These are phyloP conservation scores for Ciona savignyi DNA, from an alignment of 23 tunicate species.

Conservation along the genomic window DNA sequence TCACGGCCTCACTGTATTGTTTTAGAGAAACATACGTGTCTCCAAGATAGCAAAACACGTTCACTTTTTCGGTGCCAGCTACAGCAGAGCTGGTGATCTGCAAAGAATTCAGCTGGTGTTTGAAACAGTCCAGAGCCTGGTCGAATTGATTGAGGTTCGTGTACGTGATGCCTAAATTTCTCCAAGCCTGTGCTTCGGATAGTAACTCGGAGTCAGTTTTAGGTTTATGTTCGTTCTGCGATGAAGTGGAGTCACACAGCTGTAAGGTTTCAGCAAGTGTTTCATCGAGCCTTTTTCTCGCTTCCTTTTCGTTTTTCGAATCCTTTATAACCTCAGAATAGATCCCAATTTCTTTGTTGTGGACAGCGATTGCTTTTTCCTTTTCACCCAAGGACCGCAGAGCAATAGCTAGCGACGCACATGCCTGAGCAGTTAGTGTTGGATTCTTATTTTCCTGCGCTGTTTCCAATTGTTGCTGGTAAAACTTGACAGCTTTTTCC, in stretches of 20 bases:
- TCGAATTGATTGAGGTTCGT: constrained; percentile 41
- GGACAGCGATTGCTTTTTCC: constrained; percentile 25
- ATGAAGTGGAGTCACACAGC: constrained; percentile 19
- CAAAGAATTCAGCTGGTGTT: constrained; percentile 27
- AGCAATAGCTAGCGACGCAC: constrained; percentile 40
- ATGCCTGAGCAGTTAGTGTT: constrained; percentile 42
- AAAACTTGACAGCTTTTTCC: constrained; percentile 28
- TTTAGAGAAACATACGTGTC: constrained; percentile 53
- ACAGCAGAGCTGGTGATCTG: neutral
- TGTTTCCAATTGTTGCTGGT: constrained; percentile 39
- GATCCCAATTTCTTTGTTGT: constrained; percentile 38
- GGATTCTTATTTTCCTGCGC: constrained; percentile 35
- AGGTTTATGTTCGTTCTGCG: constrained; percentile 31
- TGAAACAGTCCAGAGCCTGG: constrained; percentile 32
- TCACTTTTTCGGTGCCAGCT: constrained; percentile 18
- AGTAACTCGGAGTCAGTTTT: constrained; percentile 3
- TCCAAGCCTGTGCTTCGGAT: constrained; percentile 31
- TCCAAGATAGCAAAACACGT: constrained; percentile 42
- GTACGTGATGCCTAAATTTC: constrained; percentile 64
- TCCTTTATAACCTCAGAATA: constrained; percentile 39
- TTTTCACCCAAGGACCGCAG: constrained; percentile 19
- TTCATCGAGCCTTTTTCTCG: constrained; percentile 62
- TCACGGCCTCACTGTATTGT: constrained; percentile 19
- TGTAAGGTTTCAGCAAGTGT: constrained; percentile 61
- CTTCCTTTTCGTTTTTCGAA: constrained; percentile 60